phyloP scores from a whole-genome alignment of 2,113 vertebrate genomes.

The Sceloporus tristichus region DNA sequence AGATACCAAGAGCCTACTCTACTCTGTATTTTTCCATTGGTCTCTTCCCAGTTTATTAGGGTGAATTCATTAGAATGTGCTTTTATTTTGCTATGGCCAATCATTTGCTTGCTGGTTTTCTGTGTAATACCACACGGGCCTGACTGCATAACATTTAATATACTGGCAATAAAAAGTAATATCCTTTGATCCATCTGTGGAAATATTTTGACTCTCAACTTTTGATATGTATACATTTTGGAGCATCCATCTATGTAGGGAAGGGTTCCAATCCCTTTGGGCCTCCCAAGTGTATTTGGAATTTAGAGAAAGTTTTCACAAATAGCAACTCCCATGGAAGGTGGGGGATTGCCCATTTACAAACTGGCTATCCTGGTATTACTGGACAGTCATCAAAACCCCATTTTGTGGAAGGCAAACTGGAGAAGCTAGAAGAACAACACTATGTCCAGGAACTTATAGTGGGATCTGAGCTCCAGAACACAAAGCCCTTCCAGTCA shows the following conservation, averaged over 20 bases:
- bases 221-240: background rate
- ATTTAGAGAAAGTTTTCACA: background rate
- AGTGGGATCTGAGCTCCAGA: background rate
- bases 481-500: background rate
- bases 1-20: no score
- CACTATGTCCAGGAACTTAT: background rate
- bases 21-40: constrained; percentile 56
- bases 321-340: background rate
- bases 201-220: constrained; percentile 49
- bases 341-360: background rate
- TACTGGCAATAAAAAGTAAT: constrained; percentile 81
- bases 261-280: no score
- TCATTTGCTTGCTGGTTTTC: constrained; percentile 73
- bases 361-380: background rate
- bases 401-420: background rate
- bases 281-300: no score
- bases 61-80: constrained; percentile 55
- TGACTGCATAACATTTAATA: constrained; percentile 71
- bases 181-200: constrained; percentile 71
- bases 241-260: background rate
- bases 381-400: background rate
- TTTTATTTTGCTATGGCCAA: constrained; percentile 64
- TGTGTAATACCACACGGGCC: constrained; percentile 58
- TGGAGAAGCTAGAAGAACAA: background rate
- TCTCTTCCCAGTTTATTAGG: constrained; percentile 63